Conservation (phyloP, 2,113 vertebrate species). For the Oenanthe oenanthe region DNA sequence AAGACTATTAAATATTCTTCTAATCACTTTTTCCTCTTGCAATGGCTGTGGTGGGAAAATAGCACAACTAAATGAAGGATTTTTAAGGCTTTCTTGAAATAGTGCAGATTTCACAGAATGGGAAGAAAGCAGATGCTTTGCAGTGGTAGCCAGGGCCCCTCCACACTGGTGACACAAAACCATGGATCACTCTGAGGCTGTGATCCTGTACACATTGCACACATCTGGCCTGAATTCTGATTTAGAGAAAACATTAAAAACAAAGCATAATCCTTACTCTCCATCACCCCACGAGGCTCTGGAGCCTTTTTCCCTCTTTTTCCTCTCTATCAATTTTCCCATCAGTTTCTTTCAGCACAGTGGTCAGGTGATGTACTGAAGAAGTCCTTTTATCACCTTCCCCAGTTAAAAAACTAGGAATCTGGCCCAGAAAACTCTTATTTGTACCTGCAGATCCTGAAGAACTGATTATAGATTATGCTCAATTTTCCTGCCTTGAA, state of each 20-base stretch:
- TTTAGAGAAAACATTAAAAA: neutral
- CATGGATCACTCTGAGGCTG: neutral
- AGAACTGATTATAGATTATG: neutral
- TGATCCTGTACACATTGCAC: neutral
- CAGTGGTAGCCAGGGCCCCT: neutral
- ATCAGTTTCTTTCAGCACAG: neutral
- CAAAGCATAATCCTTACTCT: neutral
- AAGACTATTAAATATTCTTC: neutral
- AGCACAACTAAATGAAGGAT: neutral
- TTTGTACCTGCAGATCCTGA: neutral
- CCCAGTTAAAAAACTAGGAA: neutral
- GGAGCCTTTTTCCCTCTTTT: neutral
- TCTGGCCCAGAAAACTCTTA: neutral
- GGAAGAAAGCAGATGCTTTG: neutral
- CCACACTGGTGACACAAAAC: neutral
- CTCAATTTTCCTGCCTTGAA: neutral
- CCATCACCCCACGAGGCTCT: neutral
- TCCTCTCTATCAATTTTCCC: neutral
- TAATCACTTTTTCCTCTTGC: neutral
- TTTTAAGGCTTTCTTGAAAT: neutral
- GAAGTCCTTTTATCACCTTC: neutral
- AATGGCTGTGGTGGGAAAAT: neutral
- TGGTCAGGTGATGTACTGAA: neutral
- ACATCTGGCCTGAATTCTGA: neutral
- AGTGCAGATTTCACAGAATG: neutral